phyloP scores from a whole-genome alignment of 2,888 invertebrate species.

The Mellilla xanthometata region DNA sequence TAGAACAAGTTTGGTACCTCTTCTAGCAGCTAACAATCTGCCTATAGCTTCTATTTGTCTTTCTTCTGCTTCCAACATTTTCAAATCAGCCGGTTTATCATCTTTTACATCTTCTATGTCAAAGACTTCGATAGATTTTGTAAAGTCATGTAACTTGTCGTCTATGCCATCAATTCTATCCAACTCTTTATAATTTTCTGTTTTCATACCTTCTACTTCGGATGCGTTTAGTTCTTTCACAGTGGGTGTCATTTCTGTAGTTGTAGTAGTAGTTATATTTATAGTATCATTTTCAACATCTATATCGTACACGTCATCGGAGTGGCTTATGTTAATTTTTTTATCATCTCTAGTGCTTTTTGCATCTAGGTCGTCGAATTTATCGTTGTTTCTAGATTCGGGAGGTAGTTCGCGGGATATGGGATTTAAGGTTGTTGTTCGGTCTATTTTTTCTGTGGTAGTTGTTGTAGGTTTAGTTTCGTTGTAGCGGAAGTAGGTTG shows the following conservation, averaged over 20 bases:
- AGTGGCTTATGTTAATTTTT: slow-evolving; percentile 52
- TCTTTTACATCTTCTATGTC: slow-evolving; percentile 68
- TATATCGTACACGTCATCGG: slow-evolving; percentile 40
- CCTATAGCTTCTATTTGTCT: slow-evolving; percentile 77
- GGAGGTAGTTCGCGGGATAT: slow-evolving; percentile 25
- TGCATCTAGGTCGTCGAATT: slow-evolving; percentile 21
- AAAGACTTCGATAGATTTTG: slow-evolving; percentile 68
- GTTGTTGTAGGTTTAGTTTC: slow-evolving; percentile 47
- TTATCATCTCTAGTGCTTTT: slow-evolving; percentile 50
- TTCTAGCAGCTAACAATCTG: slow-evolving; percentile 63
- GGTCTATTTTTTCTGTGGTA: slow-evolving; percentile 31
- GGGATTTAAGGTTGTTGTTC: slow-evolving; percentile 20
- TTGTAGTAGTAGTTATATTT: slow-evolving; percentile 16
- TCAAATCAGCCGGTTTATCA: slow-evolving; percentile 61
- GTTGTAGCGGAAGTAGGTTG: slow-evolving; percentile 79
- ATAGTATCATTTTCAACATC: slow-evolving; percentile 35
- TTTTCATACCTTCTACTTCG: slow-evolving; percentile 44
- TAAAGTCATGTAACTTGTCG: slow-evolving; percentile 69
- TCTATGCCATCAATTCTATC: slow-evolving; percentile 67
- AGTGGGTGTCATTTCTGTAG: slow-evolving; percentile 32
- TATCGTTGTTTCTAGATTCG: slow-evolving; percentile 20
- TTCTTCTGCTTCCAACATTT: slow-evolving; percentile 74
- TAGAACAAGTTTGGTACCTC: slow-evolving; percentile 62
- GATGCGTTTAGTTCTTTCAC: slow-evolving; percentile 42
- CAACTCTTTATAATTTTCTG: slow-evolving; percentile 42